phyloP scores from a whole-genome alignment of 2,888 invertebrate species.

The Keiferia lycopersicella region DNA sequence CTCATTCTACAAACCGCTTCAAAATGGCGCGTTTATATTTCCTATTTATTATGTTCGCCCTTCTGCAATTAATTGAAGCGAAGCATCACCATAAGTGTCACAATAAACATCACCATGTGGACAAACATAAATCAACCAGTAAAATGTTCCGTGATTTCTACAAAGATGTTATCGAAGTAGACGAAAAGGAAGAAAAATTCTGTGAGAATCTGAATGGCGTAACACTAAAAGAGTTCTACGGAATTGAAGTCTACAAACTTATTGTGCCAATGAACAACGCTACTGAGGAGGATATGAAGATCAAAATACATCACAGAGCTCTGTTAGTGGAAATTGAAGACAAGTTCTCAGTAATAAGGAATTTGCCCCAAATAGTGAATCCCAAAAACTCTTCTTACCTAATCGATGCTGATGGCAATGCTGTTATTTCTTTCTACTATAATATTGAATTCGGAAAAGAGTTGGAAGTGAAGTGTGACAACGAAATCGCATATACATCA shows the following conservation, averaged over 20 bases:
- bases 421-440: constrained; percentile 1
- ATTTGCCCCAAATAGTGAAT: constrained; percentile 3
- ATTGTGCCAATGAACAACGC: constrained; percentile 10
- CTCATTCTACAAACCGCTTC: not conserved
- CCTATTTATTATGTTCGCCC: not conserved
- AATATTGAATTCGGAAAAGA: constrained; percentile 4
- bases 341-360: constrained; percentile 6
- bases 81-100: not conserved
- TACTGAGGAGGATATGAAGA: constrained; percentile 6
- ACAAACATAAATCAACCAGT: not conserved
- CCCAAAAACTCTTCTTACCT: not conserved
- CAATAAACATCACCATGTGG: constrained; percentile 1
- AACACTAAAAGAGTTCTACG: not conserved
- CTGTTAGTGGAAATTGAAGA: not conserved
- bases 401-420: not conserved
- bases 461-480: constrained; percentile 6
- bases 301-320: constrained; percentile 16
- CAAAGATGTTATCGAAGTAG: constrained; percentile 10
- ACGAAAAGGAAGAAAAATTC: constrained; percentile 10
- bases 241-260: constrained; percentile 6
- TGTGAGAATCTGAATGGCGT: not conserved
- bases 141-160: constrained; percentile 8
- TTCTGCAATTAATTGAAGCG: not conserved
- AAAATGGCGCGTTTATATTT: constrained; percentile 7
- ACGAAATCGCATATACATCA: not conserved